phyloP scores from a whole-genome alignment of 1,140 invertebrate genomes.

The Amyelois transitella region DNA sequence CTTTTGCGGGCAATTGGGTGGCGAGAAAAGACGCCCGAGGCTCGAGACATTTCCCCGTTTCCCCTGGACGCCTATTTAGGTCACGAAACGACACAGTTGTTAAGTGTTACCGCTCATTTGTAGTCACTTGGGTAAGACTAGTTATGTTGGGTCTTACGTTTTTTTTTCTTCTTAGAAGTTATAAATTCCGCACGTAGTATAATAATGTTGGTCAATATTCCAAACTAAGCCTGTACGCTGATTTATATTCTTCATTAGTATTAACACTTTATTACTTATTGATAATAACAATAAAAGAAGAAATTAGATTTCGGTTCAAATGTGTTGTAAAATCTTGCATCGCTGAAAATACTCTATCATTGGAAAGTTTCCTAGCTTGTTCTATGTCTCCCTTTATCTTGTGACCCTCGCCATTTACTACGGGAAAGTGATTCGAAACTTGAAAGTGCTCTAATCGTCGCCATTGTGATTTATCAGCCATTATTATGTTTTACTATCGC shows the following conservation, averaged over 20 bases:
- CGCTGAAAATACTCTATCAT: neutral
- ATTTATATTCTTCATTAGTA: too few relatives aligned
- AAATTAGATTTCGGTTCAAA: too few relatives aligned
- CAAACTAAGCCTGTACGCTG: too few relatives aligned
- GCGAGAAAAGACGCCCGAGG: conserved; percentile 22
- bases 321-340: neutral
- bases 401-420: conserved; percentile 13
- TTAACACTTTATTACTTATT: too few relatives aligned
- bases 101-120: conserved; percentile 21
- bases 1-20: conserved; percentile 17
- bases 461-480: neutral
- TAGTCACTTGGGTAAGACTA: neutral
- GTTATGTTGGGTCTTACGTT: neutral
- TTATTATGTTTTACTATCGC: neutral
- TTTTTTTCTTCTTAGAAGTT: neutral
- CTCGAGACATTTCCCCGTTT: conserved; percentile 24
- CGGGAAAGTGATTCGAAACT: conserved; percentile 12
- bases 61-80: conserved; percentile 26
- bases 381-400: neutral
- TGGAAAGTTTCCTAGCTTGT: neutral
- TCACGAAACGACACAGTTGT: conserved; percentile 22
- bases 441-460: conserved; percentile 5
- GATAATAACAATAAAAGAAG: too few relatives aligned
- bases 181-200: too few relatives aligned
- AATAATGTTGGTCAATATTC: too few relatives aligned